phyloP scores from a whole-genome alignment of 2,113 vertebrate genomes.

The Leptocoma aspasia region DNA sequence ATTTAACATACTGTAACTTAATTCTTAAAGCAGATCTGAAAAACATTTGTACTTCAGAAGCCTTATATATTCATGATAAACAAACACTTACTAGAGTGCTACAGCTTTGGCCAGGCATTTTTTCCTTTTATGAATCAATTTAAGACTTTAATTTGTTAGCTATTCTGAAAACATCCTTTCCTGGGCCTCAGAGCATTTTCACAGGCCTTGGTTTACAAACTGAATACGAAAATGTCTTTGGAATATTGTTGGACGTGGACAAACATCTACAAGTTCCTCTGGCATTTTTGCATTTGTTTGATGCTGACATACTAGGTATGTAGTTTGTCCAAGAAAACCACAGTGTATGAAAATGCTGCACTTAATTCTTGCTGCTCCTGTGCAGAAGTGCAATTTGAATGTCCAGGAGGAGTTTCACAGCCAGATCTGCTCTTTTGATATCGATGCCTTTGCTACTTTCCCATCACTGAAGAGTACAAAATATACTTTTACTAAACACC shows the following conservation, averaged over 20 bases:
- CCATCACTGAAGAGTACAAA: neutral
- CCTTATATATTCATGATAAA: neutral
- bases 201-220: neutral
- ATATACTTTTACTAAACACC: neutral
- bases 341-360: neutral
- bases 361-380: neutral
- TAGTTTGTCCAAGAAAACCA: neutral
- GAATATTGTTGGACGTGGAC: neutral
- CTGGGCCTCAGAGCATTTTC: neutral
- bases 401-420: neutral
- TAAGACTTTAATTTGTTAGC: slow-evolving; percentile 1
- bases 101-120: neutral
- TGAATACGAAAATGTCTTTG: neutral
- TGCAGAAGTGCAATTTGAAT: neutral
- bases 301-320: neutral
- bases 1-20: neutral
- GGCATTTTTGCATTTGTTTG: neutral
- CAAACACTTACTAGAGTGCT: neutral
- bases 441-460: neutral
- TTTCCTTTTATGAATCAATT: neutral
- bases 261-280: neutral
- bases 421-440: neutral
- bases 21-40: neutral
- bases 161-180: slow-evolving; percentile 22
- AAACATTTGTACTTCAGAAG: neutral